Evolutionary conservation across 2,888 invertebrate genomes (phyloP).

Genomic region (Silvanus unidentatus): DNA sequence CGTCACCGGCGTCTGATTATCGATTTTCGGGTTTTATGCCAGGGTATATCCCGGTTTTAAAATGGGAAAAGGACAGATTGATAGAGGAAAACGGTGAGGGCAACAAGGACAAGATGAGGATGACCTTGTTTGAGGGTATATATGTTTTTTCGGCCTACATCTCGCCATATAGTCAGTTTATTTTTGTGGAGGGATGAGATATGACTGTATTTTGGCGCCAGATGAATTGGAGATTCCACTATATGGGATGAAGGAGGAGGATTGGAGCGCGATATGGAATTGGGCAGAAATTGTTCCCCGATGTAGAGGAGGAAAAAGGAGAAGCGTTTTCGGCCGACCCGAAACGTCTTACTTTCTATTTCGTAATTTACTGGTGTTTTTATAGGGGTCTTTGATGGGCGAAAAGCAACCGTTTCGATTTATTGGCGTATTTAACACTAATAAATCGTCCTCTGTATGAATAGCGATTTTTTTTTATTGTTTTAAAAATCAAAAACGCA

Average conservation of each 20-base stretch:
- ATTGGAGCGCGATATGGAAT: conserved; percentile 8
- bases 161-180: conserved; percentile 40
- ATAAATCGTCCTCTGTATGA: no score
- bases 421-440: not conserved
- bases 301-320: no score
- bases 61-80: conserved; percentile 21
- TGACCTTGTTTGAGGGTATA: conserved; percentile 40
- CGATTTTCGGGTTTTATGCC: conserved; percentile 40
- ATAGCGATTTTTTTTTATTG: no score
- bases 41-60: conserved; percentile 33
- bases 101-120: conserved; percentile 26
- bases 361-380: conserved; percentile 22
- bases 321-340: not conserved
- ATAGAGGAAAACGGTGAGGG: conserved; percentile 11
- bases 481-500: no score
- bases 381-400: conserved; percentile 2
- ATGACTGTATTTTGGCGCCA: conserved; percentile 38
- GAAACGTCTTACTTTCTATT: conserved; percentile 21
- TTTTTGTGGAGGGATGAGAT: conserved; percentile 42
- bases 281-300: conserved; percentile 17
- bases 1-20: conserved; percentile 48
- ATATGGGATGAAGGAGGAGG: conserved; percentile 11
- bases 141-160: conserved; percentile 42
- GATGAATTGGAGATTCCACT: conserved; percentile 27
- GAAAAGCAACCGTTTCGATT: conserved; percentile 1